Percentiles rank a stretch among this genome's conserved stretches.
phyloP scores from a whole-genome alignment of 2,113 vertebrate species.

The Hystrix cristata region DNA sequence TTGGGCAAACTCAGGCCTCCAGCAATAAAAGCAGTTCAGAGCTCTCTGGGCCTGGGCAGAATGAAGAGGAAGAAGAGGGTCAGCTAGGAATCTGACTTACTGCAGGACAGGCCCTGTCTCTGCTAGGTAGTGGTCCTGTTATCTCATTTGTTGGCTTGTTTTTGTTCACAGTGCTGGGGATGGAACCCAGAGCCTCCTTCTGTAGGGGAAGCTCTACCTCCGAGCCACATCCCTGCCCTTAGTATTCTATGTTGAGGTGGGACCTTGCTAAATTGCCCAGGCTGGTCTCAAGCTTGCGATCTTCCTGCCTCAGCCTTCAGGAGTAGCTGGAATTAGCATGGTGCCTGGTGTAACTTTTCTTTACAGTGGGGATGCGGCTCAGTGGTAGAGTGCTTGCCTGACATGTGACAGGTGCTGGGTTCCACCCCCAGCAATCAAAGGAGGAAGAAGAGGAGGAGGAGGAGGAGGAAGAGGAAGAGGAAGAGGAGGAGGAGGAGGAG shows the following conservation, averaged over 20 bases:
- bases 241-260: background rate
- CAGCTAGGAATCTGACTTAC: background rate
- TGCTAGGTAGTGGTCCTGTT: accelerated
- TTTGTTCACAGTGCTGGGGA: background rate
- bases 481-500: background rate
- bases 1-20: background rate
- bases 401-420: background rate
- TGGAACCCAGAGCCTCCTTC: background rate
- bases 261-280: background rate
- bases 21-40: background rate
- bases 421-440: background rate
- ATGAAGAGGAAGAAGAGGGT: background rate
- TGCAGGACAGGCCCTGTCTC: background rate
- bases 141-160: background rate
- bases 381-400: background rate
- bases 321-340: background rate
- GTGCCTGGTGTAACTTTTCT: background rate
- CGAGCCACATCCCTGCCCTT: background rate
- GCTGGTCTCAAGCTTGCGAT: background rate
- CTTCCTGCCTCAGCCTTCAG: background rate
- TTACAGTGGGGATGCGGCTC: background rate
- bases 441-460: no score
- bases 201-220: background rate
- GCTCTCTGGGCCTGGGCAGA: background rate
- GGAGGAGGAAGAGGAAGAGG: background rate